Base-by-base conservation (phyloP, 2,888 invertebrate species). In the Diloba caeruleocephala region DNA sequence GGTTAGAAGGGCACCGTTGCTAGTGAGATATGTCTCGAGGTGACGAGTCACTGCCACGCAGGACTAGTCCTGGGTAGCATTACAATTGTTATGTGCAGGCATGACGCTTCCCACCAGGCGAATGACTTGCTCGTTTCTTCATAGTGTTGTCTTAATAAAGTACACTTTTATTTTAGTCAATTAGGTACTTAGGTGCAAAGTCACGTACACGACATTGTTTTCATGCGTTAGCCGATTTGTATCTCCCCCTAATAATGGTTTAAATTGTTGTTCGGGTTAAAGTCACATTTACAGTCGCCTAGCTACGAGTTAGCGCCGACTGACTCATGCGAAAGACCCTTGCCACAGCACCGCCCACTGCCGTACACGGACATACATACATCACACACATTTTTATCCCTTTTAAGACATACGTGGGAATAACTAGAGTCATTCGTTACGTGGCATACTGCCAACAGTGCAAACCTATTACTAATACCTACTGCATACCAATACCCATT, bases 331-430 rank as follows among this genome's bases (percentile, higher is more conserved):
- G 32, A 66, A 72, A 78, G 71, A 76, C 78, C 77, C 80, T 79
- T 72, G 71, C 53, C 56, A 44, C 57, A 36, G 60, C 61, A 61
- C 69, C 73, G 78, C 78, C 76, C 65, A 75, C 71, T 49, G 45
- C 83, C 82, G 71, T 82, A 85, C 78, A 82, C 82, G 85, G 85
- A 66, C 74, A 76, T 66, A 68, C 74, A 76, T 78, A 73, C 74
- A 79, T 79, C 73, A 79, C 62, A 78, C 70, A 79, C 82, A 86
- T 87, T 84, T 87, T 85, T 88, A 83, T 82, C 76, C 88, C 86
- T 72, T 87, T 85, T 82, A 84, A 72, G 87, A 74, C 49, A 52
- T 70, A 79, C 82, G 81, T 84, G 83, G 82, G 84, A 84, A 83
- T 78, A 74, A 73, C 63, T 75, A 52, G 63, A 62, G 52, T 72